Conservation (phyloP, 2,888 invertebrate genomes). For the Habroteleia sp. region DNA sequence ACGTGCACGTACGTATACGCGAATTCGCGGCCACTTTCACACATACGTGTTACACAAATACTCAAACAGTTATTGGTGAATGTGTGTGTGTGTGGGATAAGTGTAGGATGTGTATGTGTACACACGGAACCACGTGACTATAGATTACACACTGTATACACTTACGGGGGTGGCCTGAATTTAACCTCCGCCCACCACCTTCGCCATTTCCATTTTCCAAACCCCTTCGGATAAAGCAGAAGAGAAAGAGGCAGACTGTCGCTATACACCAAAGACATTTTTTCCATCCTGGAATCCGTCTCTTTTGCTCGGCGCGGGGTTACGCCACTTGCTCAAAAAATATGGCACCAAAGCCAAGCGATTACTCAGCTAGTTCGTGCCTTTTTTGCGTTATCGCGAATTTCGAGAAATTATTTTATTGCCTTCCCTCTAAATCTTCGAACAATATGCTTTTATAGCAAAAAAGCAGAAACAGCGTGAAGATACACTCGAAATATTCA, state of each 20-base stretch:
- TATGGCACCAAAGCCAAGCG: slow-evolving; percentile 66
- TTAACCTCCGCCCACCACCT: slow-evolving; percentile 70
- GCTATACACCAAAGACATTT: slow-evolving; percentile 74
- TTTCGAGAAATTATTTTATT: slow-evolving; percentile 60
- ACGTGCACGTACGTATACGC: slow-evolving; percentile 21
- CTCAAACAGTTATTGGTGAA: neutral
- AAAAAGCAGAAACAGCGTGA: slow-evolving; percentile 27
- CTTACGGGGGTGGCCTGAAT: slow-evolving; percentile 77
- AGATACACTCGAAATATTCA: slow-evolving; percentile 22
- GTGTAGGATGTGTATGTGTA: slow-evolving; percentile 28
- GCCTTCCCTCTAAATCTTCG: slow-evolving; percentile 52
- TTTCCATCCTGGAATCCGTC: slow-evolving; percentile 64
- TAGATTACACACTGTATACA: slow-evolving; percentile 74
- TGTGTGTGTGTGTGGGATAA: slow-evolving; percentile 25
- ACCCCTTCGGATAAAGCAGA: slow-evolving; percentile 64
- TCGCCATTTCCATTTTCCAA: slow-evolving; percentile 58
- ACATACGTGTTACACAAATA: slow-evolving; percentile 12
- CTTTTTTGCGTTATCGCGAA: slow-evolving; percentile 58
- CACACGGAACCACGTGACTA: slow-evolving; percentile 60
- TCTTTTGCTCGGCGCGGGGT: slow-evolving; percentile 52
- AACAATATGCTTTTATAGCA: slow-evolving; percentile 52
- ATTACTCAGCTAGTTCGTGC: slow-evolving; percentile 55
- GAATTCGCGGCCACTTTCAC: slow-evolving; percentile 17
- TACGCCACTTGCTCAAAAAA: slow-evolving; percentile 59
- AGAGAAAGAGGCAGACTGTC: slow-evolving; percentile 65